A percentile compares a stretch with the other conserved stretches of the same genome.
These are phyloP conservation scores for Cynopterus brachyotis DNA, from an alignment of 2,113 vertebrate genomes.

Conservation along the genomic window DNA sequence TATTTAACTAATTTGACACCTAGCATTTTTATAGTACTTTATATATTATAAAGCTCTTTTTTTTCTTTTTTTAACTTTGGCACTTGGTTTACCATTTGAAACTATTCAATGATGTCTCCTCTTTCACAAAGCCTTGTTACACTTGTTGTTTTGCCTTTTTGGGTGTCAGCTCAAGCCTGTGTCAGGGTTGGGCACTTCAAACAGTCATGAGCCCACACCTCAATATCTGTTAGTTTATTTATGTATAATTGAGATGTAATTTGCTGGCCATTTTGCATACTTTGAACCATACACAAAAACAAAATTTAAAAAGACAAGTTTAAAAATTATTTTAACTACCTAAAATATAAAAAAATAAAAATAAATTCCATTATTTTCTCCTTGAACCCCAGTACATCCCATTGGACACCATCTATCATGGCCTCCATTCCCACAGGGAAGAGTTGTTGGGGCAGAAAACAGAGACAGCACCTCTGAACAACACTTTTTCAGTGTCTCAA, in stretches of 20 bases:
- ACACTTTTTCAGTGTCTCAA: neutral
- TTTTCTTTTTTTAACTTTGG: neutral
- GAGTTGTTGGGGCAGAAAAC: neutral
- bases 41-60: neutral
- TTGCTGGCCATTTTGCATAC: neutral
- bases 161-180: neutral
- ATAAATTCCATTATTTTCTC: neutral
- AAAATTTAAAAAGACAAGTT: neutral
- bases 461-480: neutral
- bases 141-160: neutral
- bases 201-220: neutral
- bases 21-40: neutral
- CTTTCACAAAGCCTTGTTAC: neutral
- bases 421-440: neutral
- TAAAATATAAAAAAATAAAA: neutral
- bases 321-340: neutral
- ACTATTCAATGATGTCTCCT: neutral
- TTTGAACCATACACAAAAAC: neutral
- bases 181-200: neutral
- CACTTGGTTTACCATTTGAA: neutral
- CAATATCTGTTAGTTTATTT: neutral
- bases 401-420: accelerated
- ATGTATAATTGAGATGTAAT: neutral
- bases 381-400: neutral
- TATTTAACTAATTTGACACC: neutral